phyloP scores from a whole-genome alignment of 2,797 vertebrate species.

The Artibeus lituratus region DNA sequence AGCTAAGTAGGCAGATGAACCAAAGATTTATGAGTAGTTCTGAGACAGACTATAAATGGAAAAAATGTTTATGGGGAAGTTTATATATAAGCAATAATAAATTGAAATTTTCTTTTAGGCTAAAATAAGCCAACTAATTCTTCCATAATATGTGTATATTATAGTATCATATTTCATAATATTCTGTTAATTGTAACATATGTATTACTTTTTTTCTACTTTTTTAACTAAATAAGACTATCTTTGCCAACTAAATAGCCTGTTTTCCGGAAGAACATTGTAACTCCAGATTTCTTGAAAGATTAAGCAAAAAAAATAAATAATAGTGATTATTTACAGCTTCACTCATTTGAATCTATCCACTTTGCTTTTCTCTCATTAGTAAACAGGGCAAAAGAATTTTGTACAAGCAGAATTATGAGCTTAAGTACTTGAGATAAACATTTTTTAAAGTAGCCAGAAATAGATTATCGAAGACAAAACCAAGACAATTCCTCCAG shows the following conservation, averaged over 20 bases:
- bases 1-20: neutral
- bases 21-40: neutral
- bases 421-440: neutral
- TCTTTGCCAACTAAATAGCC: neutral
- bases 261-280: conserved; percentile 45
- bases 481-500: neutral
- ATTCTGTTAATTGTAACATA: neutral
- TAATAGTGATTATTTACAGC: conserved; percentile 43
- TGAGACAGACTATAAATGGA: neutral
- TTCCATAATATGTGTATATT: neutral
- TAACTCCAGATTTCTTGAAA: conserved; percentile 3
- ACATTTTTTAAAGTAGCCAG: conserved; percentile 4
- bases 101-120: neutral
- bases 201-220: neutral
- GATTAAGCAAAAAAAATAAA: neutral
- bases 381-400: conserved; percentile 4
- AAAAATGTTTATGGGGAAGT: neutral
- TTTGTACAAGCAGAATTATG: neutral
- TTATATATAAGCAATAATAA: conserved; percentile 17
- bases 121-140: neutral
- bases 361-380: conserved; percentile 28
- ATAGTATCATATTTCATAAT: neutral
- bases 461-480: neutral
- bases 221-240: neutral
- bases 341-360: neutral